Evolutionary conservation across 2,888 invertebrate species (phyloP), one percentile per base, ranked within the genome.

Genomic region (Epiblema foenella): DNA sequence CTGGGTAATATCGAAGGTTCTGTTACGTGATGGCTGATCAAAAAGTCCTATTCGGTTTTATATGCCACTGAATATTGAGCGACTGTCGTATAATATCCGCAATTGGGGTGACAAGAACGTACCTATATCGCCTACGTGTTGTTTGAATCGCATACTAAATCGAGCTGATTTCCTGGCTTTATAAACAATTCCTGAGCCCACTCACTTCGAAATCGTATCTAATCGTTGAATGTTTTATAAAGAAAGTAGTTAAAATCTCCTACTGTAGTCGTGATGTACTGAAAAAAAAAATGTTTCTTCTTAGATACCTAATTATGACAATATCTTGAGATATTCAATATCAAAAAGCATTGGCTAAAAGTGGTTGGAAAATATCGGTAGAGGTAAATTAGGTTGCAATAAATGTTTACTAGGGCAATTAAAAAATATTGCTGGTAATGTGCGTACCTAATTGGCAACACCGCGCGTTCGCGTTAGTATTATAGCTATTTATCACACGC

Each of bases 11-110:
- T 59, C 72, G 78, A 73, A 75, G 76, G 75, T 74, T 77, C 76
- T 77, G 77, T 78, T 82, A 80, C 83, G 80, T 78, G 83, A 81
- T 79, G 79, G 79, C 82, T 82, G 83, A 84, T 85, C 86, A 84
- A 87, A 85, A 86, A 86, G 82, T 85, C 83, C 82, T 80, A 85
- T 86, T 83, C 81, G 78, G 77, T 81, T 87, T 87, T 86, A 86
- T 89, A 87, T 83, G 86, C 85, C 87, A 85, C 85, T 89, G 89
- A 89, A 90, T 90, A 89, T 85, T 87, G 87, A 88, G 83, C 81
- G 83, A 79, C 78, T 81, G 82, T 73, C 76, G 79, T 75, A 73
- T 77, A 80, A 83, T 85, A 84, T 86, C 87, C 84, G 82, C 81
- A 83, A 85, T 79, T 81, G 76, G 73, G 60, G 74, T 59, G 71